Base-by-base conservation (phyloP, 2,113 vertebrate genomes). In the Pomatorhinus ruficollis region DNA sequence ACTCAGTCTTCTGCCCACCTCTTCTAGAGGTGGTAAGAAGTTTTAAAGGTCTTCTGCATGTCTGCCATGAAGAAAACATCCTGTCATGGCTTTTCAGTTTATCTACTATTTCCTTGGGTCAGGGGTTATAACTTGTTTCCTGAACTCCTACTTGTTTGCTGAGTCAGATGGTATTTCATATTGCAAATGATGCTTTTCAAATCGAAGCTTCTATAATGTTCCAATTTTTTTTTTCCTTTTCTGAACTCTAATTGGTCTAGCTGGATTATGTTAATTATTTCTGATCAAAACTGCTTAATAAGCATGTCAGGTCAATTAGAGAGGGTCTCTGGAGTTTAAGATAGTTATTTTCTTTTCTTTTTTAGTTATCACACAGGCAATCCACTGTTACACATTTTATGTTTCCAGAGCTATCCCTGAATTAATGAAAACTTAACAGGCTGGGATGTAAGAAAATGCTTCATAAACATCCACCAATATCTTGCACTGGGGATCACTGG, bases 341-440 rank as follows among this genome's bases (percentile, higher is more conserved):
- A 59, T 20, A 89, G 83, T 91, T 90, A 0, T 42, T 89, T 94
- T 81, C 68, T 78, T 90, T 94, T 95, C 80, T 79, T 35, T 80
- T 94, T 95, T 87, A 78, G 72, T 71, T 90, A 71, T 60, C 82
- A 64, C 7, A 4, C 35, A 83, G 61, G 57, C 90, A 95, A 81
- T 78, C 80, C 76, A 53, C n/a, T 75, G 60, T 81, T 94, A 42
- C 2, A 83, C 30, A 31, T 65, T 93, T 93, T 49, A 70, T 76
- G 53, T 89, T 94, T 92, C 79, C 39, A 45, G n/a, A 90, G 69
- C 49, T 49, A 90, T 75, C 69, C 49, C 40, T 61, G 83, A 94
- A 84, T 94, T 92, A 95, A 95, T 89, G 90, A 78, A 90, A 94
- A 93, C 60, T 90, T 92, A 95, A 92, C 88, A 93, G 82, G n/a